Conservation (phyloP, 2,113 vertebrate species). For the Silurus asotus region DNA sequence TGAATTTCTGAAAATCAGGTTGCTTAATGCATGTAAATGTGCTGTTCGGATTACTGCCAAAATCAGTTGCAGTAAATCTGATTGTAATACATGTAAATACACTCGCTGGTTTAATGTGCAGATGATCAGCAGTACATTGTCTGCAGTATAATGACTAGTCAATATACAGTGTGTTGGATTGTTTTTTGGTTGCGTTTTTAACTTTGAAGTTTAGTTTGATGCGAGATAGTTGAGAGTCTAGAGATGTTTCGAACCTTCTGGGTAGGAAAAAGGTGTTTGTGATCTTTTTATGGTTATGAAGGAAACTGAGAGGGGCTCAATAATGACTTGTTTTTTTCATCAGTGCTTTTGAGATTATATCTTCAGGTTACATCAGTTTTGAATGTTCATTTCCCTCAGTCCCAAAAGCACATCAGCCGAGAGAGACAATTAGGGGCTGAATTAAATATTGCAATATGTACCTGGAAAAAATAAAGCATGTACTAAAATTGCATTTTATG, state of each 20-base stretch:
- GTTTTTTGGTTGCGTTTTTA: not conserved
- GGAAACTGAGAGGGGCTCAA: not conserved
- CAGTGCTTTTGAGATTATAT: not conserved
- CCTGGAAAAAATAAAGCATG: not conserved
- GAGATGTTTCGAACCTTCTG: not conserved
- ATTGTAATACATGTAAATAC: not conserved
- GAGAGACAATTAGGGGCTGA: no score
- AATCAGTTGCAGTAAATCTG: not conserved
- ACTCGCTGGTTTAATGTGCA: not conserved
- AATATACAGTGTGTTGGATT: not conserved
- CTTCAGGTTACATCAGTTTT: not conserved
- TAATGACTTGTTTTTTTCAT: not conserved
- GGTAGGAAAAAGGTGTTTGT: not conserved
- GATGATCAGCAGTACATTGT: not conserved
- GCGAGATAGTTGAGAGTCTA: not conserved
- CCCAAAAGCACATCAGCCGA: not conserved
- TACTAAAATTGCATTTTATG: not conserved
- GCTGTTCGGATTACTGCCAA: not conserved
- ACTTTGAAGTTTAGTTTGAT: not conserved
- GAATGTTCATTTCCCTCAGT: not conserved
- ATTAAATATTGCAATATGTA: not conserved
- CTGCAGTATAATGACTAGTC: not conserved
- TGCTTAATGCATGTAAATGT: not conserved
- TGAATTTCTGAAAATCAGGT: not conserved
- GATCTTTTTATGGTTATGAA: not conserved